phyloP scores from a whole-genome alignment of 2,888 invertebrate genomes.

The Agrotis segetum region DNA sequence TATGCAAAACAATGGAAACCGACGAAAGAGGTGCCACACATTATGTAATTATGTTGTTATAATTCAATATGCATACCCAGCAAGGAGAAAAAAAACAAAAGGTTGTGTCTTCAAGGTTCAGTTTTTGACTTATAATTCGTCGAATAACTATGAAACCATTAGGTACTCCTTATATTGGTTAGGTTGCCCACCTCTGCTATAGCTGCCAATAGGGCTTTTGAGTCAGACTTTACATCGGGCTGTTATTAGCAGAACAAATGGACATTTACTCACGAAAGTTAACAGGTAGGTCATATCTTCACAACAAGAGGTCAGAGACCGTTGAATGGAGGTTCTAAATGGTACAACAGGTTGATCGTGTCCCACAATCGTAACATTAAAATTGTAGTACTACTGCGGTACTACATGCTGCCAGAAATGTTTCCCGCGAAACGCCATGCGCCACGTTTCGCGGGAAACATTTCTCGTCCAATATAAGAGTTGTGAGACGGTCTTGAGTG shows the following conservation, averaged over 20 bases:
- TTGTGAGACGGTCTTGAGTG: background rate
- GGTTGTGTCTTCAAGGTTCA: too few relatives aligned
- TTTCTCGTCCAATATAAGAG: conserved; percentile 2
- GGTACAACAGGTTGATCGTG: conserved; percentile 35
- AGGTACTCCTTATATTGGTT: background rate
- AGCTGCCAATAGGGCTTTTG: background rate
- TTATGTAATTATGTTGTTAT: too few relatives aligned
- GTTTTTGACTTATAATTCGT: too few relatives aligned
- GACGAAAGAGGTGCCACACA: too few relatives aligned
- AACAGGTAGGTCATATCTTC: conserved; percentile 63
- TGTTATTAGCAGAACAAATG: too few relatives aligned
- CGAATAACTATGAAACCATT: too few relatives aligned
- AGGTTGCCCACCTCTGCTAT: background rate
- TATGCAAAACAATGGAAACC: too few relatives aligned
- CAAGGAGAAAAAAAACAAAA: too few relatives aligned
- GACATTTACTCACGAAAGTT: conserved; percentile 29
- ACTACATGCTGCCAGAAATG: background rate
- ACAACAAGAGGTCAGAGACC: background rate
- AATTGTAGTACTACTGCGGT: background rate
- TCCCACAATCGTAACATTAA: background rate
- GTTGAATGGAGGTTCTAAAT: background rate
- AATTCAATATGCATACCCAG: too few relatives aligned
- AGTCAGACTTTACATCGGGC: background rate
- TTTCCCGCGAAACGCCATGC: too few relatives aligned
- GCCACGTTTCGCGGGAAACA: background rate